phyloP scores from a whole-genome alignment of 1,140 invertebrate species.

The Apocrypta bakeri region DNA sequence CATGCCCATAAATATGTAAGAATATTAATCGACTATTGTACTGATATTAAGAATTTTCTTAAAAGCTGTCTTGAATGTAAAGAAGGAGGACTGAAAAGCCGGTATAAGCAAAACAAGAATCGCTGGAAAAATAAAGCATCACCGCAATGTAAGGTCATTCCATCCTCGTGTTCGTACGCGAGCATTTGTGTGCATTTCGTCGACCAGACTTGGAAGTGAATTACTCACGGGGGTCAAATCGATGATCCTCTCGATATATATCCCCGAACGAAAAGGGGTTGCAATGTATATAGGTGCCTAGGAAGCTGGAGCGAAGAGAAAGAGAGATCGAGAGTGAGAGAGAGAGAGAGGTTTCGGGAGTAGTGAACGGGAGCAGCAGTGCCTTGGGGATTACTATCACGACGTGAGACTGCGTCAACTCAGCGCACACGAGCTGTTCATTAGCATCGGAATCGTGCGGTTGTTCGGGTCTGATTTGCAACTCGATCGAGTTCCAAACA shows the following conservation, averaged over 20 bases:
- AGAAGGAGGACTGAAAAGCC: not conserved
- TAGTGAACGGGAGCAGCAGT: not conserved
- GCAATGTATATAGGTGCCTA: not conserved
- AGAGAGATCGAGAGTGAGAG: not conserved
- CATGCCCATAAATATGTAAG: no score
- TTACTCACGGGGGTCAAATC: slow-evolving; percentile 32
- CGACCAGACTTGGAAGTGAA: slow-evolving; percentile 43
- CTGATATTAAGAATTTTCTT: no score
- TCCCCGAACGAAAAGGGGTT: not conserved
- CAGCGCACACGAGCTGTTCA: slow-evolving; percentile 46
- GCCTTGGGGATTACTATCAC: slow-evolving; percentile 8
- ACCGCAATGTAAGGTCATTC: not conserved
- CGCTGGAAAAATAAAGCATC: slow-evolving; percentile 1
- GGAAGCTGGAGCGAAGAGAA: not conserved
- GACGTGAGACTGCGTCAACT: slow-evolving; percentile 22
- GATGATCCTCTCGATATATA: slow-evolving; percentile 22
- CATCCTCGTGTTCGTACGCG: no score
- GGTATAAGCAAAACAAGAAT: not conserved
- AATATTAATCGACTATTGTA: no score
- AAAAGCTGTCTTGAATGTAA: no score
- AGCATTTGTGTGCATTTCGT: not conserved
- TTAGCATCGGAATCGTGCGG: slow-evolving; percentile 50
- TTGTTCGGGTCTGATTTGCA: slow-evolving; percentile 22
- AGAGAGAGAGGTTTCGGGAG: not conserved
- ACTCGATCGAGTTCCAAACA: slow-evolving; percentile 42